Evolutionary conservation across 2,113 vertebrate genomes (phyloP), one percentile per base, ranked within the genome.

Genomic region (Scatophagus argus): DNA sequence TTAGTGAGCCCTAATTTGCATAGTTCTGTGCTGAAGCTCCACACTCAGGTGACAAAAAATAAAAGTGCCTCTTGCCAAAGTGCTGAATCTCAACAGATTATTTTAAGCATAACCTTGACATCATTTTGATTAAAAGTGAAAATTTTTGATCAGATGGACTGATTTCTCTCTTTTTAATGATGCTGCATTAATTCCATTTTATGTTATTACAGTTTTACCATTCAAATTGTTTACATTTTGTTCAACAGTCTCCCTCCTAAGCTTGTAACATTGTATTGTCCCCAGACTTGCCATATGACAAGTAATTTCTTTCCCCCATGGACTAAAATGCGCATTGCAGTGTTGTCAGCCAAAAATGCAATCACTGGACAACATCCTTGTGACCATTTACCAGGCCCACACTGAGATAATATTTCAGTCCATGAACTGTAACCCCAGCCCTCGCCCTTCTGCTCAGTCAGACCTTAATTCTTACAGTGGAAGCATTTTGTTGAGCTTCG

Each of bases 331-430:
- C 32, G 21, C 41, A 49, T 46, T 34, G 41, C 13, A 5, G 29
- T 21, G 49, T 51, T 23, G 38, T 13, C 59, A 66, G 44, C 56
- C 74, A 75, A 27, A 58, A 75, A 68, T 62, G 17, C 77, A 85
- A 68, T 79, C 54, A 65, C 54, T 59, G 47, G 58, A 31, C 68
- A 66, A 25, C 44, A 76, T 68, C 47, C 46, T 23, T 52, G 39
- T 73, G 70, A 59, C n/a, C 51, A 64, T 79, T 69, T 62, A 69
- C 34, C 61, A 16, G 58, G 16, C 52, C 61, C 16, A 8, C 62
- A 66, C 78, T 54, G 70, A 47, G 39, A 72, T 59, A 79, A 81
- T 79, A 44, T 75, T 63, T 74, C 51, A 39, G n/a, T 61, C 27
- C 2, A 2, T 39, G 25, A 38, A 64, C 44, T 65, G 17, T 29